These are phyloP conservation scores for Campopleginae sp. DNA, from an alignment of 2,888 invertebrate species.

Conservation along the genomic window DNA sequence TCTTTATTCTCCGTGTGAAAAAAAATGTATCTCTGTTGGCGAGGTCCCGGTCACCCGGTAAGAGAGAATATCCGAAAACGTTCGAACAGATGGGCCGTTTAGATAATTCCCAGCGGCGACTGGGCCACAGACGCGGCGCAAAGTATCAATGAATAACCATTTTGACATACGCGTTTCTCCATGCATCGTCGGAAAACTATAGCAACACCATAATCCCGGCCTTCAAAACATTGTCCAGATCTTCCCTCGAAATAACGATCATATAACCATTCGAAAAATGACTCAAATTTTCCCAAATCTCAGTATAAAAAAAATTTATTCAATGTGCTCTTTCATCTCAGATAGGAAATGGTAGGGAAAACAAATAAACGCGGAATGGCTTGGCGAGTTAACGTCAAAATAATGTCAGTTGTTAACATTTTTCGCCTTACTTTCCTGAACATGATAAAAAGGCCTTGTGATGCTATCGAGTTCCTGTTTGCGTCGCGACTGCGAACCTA, in stretches of 20 bases:
- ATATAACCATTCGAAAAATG: slow-evolving; percentile 12
- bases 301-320: not conserved
- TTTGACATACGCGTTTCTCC: slow-evolving; percentile 54
- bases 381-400: no score
- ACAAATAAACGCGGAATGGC: no score
- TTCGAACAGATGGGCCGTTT: slow-evolving; percentile 67
- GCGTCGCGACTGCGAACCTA: no score
- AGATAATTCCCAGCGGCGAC: slow-evolving; percentile 51
- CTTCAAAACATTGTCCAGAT: slow-evolving; percentile 41
- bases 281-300: slow-evolving; percentile 16
- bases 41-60: slow-evolving; percentile 27
- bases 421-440: no score
- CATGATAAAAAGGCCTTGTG: no score
- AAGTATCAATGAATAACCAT: slow-evolving; percentile 65
- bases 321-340: not conserved
- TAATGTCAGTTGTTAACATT: no score
- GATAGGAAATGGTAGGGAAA: not conserved
- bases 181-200: slow-evolving; percentile 50
- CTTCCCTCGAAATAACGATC: slow-evolving; percentile 21
- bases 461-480: no score
- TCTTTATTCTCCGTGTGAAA: slow-evolving; percentile 52
- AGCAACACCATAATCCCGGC: slow-evolving; percentile 41
- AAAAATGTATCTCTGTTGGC: slow-evolving; percentile 27
- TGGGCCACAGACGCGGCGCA: slow-evolving; percentile 41
- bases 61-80: slow-evolving; percentile 30